These are phyloP conservation scores for Nixonia krombeini DNA, from an alignment of 1,140 invertebrate genomes.

Conservation along the genomic window DNA sequence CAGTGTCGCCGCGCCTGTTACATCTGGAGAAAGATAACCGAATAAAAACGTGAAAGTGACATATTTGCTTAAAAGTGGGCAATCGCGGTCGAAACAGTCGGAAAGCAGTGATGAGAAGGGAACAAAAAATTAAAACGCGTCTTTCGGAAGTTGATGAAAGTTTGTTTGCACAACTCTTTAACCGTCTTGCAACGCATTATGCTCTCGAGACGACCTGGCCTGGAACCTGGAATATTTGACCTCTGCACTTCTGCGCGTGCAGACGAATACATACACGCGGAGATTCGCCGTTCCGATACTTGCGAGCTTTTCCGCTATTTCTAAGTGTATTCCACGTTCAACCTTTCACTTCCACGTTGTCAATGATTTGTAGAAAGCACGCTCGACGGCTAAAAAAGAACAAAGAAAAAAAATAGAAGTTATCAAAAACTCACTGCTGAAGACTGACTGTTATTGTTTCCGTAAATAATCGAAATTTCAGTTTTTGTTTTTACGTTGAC, in stretches of 20 bases:
- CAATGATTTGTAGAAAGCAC: too few relatives aligned
- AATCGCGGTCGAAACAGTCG: slow-evolving; percentile 19
- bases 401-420: too few relatives aligned
- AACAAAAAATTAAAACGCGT: slow-evolving; percentile 52
- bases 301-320: too few relatives aligned
- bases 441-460: too few relatives aligned
- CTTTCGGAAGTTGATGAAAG: slow-evolving; percentile 66
- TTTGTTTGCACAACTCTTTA: slow-evolving; percentile 66
- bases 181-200: slow-evolving; percentile 62
- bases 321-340: too few relatives aligned
- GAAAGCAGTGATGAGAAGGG: not conserved
- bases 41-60: slow-evolving; percentile 28
- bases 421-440: too few relatives aligned
- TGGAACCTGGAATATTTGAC: slow-evolving; percentile 67
- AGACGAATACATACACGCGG: slow-evolving; percentile 31
- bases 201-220: slow-evolving; percentile 67
- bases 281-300: slow-evolving; percentile 30
- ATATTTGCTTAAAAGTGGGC: slow-evolving; percentile 31
- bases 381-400: too few relatives aligned
- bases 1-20: too few relatives aligned
- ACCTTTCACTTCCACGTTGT: slow-evolving; percentile 9
- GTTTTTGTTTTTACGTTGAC: too few relatives aligned
- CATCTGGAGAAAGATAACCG: not conserved
- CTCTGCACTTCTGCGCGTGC: slow-evolving; percentile 49
- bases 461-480: too few relatives aligned